Percentiles rank a stretch among this genome's conserved stretches.
Evolutionary conservation across 2,113 vertebrate genomes (phyloP).

Genomic region (Eubucco bourcierii): DNA sequence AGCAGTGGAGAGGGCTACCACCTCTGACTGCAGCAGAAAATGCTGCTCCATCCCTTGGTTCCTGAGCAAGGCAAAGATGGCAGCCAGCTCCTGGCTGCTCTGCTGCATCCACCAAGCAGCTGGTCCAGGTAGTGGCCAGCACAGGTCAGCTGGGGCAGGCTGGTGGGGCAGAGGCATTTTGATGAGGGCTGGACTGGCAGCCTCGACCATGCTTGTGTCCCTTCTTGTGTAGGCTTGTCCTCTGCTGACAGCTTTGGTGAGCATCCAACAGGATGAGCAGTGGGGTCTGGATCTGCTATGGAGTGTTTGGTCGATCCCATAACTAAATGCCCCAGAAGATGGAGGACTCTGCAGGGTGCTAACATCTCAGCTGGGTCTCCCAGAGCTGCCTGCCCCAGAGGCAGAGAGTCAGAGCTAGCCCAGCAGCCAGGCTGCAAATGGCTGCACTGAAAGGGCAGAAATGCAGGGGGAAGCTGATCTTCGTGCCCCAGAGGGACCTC

Average conservation of each 20-base stretch:
- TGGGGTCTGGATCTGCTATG: neutral
- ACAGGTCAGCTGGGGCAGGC: neutral
- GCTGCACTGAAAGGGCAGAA: neutral
- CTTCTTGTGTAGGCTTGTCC: neutral
- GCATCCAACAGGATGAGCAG: neutral
- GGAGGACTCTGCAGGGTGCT: neutral
- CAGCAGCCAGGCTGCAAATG: neutral
- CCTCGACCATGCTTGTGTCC: neutral
- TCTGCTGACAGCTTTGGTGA: neutral
- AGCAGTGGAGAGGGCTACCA: neutral
- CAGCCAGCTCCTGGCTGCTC: neutral
- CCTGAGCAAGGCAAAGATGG: neutral
- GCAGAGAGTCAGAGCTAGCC: neutral
- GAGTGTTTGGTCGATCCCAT: neutral
- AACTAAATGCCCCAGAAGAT: rapidly evolving
- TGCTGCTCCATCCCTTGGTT: neutral
- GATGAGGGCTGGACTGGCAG: rapidly evolving
- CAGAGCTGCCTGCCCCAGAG: neutral
- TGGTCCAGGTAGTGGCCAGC: neutral
- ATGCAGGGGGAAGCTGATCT: neutral
- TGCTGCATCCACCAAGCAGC: neutral
- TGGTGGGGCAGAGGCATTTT: neutral
- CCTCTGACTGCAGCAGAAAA: neutral
- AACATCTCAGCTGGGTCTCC: neutral
- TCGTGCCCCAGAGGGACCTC: neutral